Conservation (phyloP, 2,888 invertebrate species). For the Hypena proboscidalis region DNA sequence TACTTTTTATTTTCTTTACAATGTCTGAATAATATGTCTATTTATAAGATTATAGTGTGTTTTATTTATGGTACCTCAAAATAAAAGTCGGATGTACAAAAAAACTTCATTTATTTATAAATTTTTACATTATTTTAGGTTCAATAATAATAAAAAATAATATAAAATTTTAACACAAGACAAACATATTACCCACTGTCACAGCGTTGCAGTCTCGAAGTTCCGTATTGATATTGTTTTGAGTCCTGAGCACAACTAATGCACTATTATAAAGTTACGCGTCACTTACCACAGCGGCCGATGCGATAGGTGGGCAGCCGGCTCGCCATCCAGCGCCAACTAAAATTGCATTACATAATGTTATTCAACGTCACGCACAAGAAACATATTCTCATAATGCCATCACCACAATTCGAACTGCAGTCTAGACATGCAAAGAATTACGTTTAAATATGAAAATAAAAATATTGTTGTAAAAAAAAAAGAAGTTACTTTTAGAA, state of each 20-base stretch:
- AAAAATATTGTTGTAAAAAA: slow-evolving; percentile 3
- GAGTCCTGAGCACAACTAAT: slow-evolving; percentile 62
- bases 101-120: slow-evolving; percentile 41
- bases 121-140: slow-evolving; percentile 45
- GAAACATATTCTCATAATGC: slow-evolving; percentile 25
- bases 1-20: slow-evolving; percentile 81
- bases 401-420: slow-evolving; percentile 35
- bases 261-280: slow-evolving; percentile 72
- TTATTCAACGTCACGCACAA: slow-evolving; percentile 28
- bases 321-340: slow-evolving; percentile 58
- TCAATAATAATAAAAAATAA: slow-evolving; percentile 41
- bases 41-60: slow-evolving; percentile 63
- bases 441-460: slow-evolving; percentile 21
- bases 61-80: slow-evolving; percentile 51
- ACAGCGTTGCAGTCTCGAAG: slow-evolving; percentile 45
- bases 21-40: slow-evolving; percentile 81
- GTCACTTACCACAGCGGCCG: slow-evolving; percentile 72
- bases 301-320: slow-evolving; percentile 28
- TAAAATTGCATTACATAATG: slow-evolving; percentile 60
- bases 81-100: slow-evolving; percentile 62
- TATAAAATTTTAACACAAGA: slow-evolving; percentile 38
- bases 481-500: slow-evolving; percentile 16
- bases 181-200: slow-evolving; percentile 50
- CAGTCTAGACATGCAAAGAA: slow-evolving; percentile 32
- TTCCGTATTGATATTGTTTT: slow-evolving; percentile 19